Conservation (phyloP, 2,888 invertebrate genomes). For the Chloromyia formosa region DNA sequence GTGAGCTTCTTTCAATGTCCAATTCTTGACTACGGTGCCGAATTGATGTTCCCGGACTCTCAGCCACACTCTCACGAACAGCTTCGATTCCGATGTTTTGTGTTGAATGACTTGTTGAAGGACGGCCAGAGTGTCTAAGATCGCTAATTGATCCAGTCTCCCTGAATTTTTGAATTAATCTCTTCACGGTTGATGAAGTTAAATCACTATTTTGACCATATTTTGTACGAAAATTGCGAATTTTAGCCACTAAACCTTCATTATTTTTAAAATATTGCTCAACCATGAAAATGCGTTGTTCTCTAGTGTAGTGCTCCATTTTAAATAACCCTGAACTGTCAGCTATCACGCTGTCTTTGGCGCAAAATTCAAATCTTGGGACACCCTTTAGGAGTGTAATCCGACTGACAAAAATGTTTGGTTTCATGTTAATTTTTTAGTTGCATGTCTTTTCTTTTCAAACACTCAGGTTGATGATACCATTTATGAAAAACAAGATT, state of each 20-base stretch:
- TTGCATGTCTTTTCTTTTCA: too few relatives aligned
- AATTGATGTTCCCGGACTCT: conserved; percentile 55
- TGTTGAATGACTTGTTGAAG: background rate
- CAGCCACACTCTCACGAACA: conserved; percentile 53
- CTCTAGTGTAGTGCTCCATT: background rate
- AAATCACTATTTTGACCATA: background rate
- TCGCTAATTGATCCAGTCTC: background rate
- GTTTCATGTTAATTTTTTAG: too few relatives aligned
- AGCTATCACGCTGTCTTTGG: too few relatives aligned
- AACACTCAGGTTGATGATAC: too few relatives aligned
- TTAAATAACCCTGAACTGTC: too few relatives aligned
- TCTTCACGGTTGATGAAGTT: background rate
- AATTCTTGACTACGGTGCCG: conserved; percentile 39
- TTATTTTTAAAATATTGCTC: background rate
- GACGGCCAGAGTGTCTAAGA: background rate
- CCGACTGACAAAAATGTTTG: too few relatives aligned
- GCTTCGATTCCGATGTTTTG: background rate
- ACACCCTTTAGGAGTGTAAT: too few relatives aligned
- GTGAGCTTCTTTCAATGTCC: conserved; percentile 37
- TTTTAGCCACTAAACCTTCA: background rate
- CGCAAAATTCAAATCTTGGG: too few relatives aligned
- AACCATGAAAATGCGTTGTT: background rate
- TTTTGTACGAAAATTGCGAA: background rate
- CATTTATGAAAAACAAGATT: conserved; percentile 33
- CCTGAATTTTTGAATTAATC: too few relatives aligned